Evolutionary conservation across 1,140 invertebrate species (phyloP), one percentile per base, ranked within the genome.

Genomic region (Eubasilissa regina): DNA sequence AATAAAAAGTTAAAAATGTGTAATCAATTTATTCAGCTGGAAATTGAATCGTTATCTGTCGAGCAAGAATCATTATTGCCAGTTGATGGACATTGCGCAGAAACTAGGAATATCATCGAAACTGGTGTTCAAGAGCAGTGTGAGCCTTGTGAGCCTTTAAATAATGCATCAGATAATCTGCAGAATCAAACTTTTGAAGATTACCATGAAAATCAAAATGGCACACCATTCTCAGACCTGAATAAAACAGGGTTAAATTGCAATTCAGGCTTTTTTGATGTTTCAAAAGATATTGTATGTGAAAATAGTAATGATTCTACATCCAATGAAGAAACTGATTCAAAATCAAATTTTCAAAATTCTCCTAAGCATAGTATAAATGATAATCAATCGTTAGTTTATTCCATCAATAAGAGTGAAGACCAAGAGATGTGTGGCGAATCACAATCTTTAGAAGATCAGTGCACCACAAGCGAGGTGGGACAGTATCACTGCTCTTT

Each of bases 401-500:
- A 53, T 73, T 51, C 47, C 68, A 25, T 73, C 11, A 25, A 73
- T 53, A 73, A 53, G 19, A 73, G 19, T 73, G 48, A 13, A 6
- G 48, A 55, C 13, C n/a, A 21, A 13, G 68, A 25, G 10, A 35
- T 73, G 51, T 25, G 68, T 55, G 35, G 15, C 15, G 64, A 13
- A 9, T 9, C 55, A 44, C 21, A 56, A 60, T 21, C 15, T 3
- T 60, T 64, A 19, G 21, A 62, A 35, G 60, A 48, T 10, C 73
- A 75, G 17, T 75, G 43, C 35, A 19, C 10, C 15, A 45, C 55
- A 58, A 78, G 53, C 17, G 48, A 60, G 9, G 47, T 72, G 35
- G 66, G 43, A 58, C 45, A 77, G 35, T 78, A 72, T 25, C 48
- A 72, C 44, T 78, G 77, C 48, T 53, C 77, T 6, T 78, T 45